A percentile compares a stretch with the other conserved stretches of the same genome.
Evolutionary conservation across 2,797 vertebrate genomes (phyloP).

Genomic region (Avahi laniger): DNA sequence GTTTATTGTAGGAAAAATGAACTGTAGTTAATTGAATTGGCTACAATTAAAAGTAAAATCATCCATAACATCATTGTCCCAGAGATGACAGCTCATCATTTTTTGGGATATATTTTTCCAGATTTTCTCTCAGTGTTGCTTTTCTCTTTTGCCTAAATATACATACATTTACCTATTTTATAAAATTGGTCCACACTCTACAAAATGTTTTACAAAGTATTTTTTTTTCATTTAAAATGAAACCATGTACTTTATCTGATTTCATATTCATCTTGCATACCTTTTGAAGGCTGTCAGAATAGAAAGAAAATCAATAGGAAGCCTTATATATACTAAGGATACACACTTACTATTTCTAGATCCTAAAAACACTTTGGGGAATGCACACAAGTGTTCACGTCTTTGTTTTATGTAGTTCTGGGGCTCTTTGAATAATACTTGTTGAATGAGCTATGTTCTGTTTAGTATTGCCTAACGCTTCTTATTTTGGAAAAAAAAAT

Average conservation of each 20-base stretch:
- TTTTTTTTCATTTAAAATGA: neutral
- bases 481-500: neutral
- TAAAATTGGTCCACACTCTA: neutral
- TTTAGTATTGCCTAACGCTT: neutral
- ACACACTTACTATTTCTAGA: neutral
- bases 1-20: neutral
- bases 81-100: neutral
- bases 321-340: neutral
- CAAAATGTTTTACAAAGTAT: neutral
- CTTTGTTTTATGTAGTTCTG: neutral
- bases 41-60: conserved; percentile 14
- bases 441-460: neutral
- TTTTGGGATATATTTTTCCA: neutral
- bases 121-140: neutral
- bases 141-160: neutral
- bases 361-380: neutral
- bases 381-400: neutral
- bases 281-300: neutral
- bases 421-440: neutral
- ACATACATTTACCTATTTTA: neutral
- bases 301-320: neutral
- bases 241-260: neutral
- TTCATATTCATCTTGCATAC: neutral
- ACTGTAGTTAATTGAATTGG: neutral
- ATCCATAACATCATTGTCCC: neutral